Evolutionary conservation across 2,113 vertebrate species (phyloP).

Genomic region (Columba janthina): DNA sequence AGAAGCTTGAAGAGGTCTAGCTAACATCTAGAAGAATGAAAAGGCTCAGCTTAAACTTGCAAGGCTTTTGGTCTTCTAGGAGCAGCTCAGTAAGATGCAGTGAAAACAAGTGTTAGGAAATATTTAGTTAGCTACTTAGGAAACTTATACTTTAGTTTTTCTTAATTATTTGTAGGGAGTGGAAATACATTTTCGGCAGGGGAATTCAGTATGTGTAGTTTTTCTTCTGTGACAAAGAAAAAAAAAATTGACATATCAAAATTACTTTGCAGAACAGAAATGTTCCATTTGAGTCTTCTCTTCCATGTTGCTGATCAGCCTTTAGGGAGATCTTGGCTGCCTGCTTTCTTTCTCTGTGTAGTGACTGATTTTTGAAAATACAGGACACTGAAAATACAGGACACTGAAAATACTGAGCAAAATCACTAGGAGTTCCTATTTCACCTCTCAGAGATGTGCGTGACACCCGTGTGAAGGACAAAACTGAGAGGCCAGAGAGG

Average conservation of each 20-base stretch:
- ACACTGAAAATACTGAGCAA: neutral
- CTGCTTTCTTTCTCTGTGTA: neutral
- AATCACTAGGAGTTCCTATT: neutral
- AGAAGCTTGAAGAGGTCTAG: neutral
- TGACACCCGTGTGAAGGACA: fast-evolving
- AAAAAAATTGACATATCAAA: neutral
- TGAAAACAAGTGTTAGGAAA: neutral
- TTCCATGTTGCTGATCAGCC: neutral
- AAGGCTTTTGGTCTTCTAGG: neutral
- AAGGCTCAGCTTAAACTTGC: neutral
- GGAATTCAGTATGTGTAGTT: neutral
- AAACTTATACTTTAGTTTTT: neutral
- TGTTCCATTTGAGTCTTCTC: neutral
- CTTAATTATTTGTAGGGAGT: neutral
- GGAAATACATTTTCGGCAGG: neutral
- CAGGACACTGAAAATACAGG: neutral
- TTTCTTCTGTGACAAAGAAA: neutral
- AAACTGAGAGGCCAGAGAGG: neutral
- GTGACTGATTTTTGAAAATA: neutral
- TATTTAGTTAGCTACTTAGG: neutral
- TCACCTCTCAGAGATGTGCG: neutral
- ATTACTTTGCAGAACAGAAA: neutral
- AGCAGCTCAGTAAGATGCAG: neutral
- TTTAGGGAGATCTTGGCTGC: neutral
- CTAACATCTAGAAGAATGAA: neutral